Evolutionary conservation across 2,888 invertebrate genomes (phyloP).

Genomic region (Amorpha juglandis): DNA sequence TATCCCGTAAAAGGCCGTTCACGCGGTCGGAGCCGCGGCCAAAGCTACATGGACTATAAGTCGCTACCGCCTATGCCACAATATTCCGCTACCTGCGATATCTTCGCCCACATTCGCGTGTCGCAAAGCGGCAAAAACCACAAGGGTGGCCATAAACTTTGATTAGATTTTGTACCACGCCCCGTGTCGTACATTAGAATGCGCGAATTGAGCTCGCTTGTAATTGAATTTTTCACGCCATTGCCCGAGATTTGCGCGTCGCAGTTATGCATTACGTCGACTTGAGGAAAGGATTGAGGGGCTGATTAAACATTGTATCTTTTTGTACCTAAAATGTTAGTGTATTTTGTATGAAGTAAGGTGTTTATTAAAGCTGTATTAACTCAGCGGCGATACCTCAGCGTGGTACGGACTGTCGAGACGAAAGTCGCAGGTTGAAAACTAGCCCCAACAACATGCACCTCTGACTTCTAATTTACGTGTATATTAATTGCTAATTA

Average conservation of each 20-base stretch:
- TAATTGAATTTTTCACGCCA: constrained; percentile 83
- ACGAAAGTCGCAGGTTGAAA: too few species aligned
- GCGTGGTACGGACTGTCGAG: too few species aligned
- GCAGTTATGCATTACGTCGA: constrained; percentile 25
- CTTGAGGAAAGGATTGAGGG: constrained; percentile 25
- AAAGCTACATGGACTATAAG: background rate
- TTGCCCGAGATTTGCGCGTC: constrained; percentile 64
- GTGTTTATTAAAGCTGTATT: background rate
- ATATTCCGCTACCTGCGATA: constrained; percentile 19
- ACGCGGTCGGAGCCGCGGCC: too few species aligned
- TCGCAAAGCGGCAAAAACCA: constrained; percentile 75
- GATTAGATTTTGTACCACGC: constrained; percentile 77
- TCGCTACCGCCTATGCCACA: background rate
- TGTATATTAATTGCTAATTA: too few species aligned
- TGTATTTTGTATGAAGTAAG: too few species aligned
- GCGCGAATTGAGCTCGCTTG: constrained; percentile 72
- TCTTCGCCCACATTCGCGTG: constrained; percentile 27
- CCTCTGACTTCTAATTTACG: too few species aligned
- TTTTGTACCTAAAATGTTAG: background rate
- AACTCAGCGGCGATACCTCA: too few species aligned
- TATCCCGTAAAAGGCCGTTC: too few species aligned
- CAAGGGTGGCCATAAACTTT: constrained; percentile 80
- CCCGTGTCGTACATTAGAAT: constrained; percentile 74
- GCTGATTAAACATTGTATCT: constrained; percentile 18
- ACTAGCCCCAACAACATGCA: too few species aligned